Base-by-base conservation (phyloP, 1,140 invertebrate species). In the Brevipalpus yothersi region DNA sequence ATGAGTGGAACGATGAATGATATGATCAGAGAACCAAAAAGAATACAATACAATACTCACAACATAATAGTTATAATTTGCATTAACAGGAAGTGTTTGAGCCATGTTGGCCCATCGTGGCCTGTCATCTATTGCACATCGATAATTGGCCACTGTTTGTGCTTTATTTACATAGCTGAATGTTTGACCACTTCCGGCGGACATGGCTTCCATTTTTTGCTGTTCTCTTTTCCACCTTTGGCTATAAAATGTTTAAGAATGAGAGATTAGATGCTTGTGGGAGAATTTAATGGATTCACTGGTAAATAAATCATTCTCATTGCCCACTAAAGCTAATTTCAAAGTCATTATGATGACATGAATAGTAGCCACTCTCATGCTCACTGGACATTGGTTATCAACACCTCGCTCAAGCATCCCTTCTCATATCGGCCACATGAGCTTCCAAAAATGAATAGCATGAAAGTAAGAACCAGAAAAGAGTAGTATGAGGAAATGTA, bases 221-320 rank as follows among this genome's bases (percentile, higher is more conserved):
- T 89, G 84, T 66, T 89, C 86, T 2, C 81, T 75, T 47, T 82
- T 85, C 85, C 85, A 90, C 61, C 82, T 78, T 57, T 86, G 84
- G 67, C 84, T 86, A 56, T 58, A 17, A 42, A 17, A 65, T 63
- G 60, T 58, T 21, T 45, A 51, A 57, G 60, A 53, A 21, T n/a
- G 31, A 19, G 10, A 53, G 39, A 9, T 5, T 19, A 56, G 13
- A 54, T 17, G 17, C 2, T 31, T 31, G 31, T 5, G 31, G 2
- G 31, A 31, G 5, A 31, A 31, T 31, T 31, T 31, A 31, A 31
- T 5, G 2, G 31, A 31, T 31, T 31, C 5, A 31, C 2, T 31
- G 31, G 31, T 31, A 5, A 31, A 31, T 31, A 31, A 31, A 31
- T 31, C 31, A 31, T 31, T 31, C 31, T 31, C 31, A 31, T 31